These are phyloP conservation scores for Tridacna crocea DNA, from an alignment of 2,888 invertebrate species.

Conservation along the genomic window DNA sequence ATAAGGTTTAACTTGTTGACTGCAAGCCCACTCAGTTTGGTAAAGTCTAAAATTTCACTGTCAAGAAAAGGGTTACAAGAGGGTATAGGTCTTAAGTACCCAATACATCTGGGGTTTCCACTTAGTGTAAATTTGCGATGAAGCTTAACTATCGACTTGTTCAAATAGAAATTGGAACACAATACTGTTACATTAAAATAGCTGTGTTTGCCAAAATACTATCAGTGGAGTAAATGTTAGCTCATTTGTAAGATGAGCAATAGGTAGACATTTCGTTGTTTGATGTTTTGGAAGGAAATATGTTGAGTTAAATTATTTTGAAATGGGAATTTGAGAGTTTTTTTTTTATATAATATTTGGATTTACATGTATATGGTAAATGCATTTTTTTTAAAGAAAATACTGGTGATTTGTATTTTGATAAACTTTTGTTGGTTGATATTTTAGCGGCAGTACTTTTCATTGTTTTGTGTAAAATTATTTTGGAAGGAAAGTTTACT, in stretches of 20 bases:
- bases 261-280: neutral
- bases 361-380: too few relatives aligned
- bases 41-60: neutral
- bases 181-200: conserved; percentile 26
- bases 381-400: too few relatives aligned
- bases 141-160: conserved; percentile 31
- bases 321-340: too few relatives aligned
- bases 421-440: too few relatives aligned
- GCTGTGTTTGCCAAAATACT: conserved; percentile 19
- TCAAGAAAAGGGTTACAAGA: neutral
- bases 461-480: too few relatives aligned
- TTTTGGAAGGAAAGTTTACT: too few relatives aligned
- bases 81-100: conserved; percentile 35
- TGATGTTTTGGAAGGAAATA: too few relatives aligned
- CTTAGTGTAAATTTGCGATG: conserved; percentile 44
- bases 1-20: neutral
- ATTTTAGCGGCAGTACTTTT: too few relatives aligned
- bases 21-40: neutral
- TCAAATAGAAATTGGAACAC: conserved; percentile 27
- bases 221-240: conserved; percentile 1
- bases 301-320: too few relatives aligned
- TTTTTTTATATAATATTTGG: too few relatives aligned
- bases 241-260: neutral
- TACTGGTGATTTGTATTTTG: too few relatives aligned
- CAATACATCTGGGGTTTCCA: conserved; percentile 28